Base-by-base conservation (phyloP, 2,113 vertebrate genomes). In the Emydocephalus ijimae region DNA sequence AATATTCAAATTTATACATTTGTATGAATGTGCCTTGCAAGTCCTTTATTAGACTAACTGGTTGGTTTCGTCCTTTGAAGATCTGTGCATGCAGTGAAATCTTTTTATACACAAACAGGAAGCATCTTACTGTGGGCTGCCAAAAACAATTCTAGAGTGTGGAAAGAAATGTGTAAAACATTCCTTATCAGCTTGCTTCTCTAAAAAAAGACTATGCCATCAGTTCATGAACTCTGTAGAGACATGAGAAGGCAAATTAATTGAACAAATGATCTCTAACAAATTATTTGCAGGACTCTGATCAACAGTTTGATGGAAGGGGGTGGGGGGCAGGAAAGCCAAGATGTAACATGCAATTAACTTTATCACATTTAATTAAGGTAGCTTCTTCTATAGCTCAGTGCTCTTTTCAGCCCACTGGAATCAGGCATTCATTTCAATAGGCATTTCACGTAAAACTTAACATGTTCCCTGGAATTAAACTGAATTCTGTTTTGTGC, bases 201-300 rank as follows among this genome's bases (percentile, higher is more conserved):
- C 88, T n/a, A 43, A 39, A 89, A 89, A 7, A 61, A 81, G 48
- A 39, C n/a, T 14, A 11, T 86, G 48, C 50, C 45, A 26, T 26
- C 48, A 45, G 2, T 90, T 92, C 9, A 0, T 64, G 61, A 23
- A 43, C 92, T 93, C 90, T 81, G 87, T 94, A 57, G 56, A 93
- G 93, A 45, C 90, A 89, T 88, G 61, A 94, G 90, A 89, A 81
- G 3, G 21, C 90, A 92, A 89, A 94, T 94, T 95, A 89, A 88
- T 89, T 94, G 89, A 96, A 94, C 93, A 90, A 94, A 96, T 96
- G 94, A 95, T 95, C 94, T 94, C 89, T 88, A 88, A 91, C 87
- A 86, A 95, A 92, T 92, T 52, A 20, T 96, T 96, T 93, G 91
- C 94, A 94, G 94, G 94, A 45, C n/a, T 96, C 93, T 94, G 92